These are phyloP conservation scores for Cancer borealis DNA, from an alignment of 2,888 invertebrate species.

Conservation along the genomic window DNA sequence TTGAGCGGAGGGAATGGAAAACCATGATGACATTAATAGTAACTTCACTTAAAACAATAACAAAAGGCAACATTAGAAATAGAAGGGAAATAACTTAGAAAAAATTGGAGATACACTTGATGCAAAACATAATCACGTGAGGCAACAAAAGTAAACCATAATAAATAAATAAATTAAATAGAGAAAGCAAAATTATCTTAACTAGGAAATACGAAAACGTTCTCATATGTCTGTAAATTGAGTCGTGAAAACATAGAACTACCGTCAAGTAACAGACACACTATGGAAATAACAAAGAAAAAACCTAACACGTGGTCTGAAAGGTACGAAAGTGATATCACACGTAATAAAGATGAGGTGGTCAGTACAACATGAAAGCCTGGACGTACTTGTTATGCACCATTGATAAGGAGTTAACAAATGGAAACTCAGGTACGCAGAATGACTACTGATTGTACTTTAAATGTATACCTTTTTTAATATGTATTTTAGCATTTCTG, in stretches of 20 bases:
- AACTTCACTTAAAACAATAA: not conserved
- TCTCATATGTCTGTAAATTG: too few species aligned
- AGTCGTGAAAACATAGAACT: not conserved
- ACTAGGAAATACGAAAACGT: not conserved
- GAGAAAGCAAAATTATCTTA: not conserved
- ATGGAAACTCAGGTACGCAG: too few species aligned
- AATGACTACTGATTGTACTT: too few species aligned
- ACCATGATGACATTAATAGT: not conserved
- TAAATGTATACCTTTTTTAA: too few species aligned
- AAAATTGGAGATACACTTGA: not conserved
- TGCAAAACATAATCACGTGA: not conserved
- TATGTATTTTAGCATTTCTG: too few species aligned
- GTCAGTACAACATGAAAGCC: not conserved
- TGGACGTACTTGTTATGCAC: not conserved
- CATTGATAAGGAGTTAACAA: too few species aligned
- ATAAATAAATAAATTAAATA: not conserved
- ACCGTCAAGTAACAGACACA: not conserved
- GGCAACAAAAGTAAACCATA: not conserved
- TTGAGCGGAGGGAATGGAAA: conserved; percentile 10
- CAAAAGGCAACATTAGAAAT: not conserved
- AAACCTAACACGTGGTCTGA: not conserved
- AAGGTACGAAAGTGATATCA: not conserved
- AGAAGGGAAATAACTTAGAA: not conserved
- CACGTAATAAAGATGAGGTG: not conserved
- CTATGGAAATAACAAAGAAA: not conserved